Evolutionary conservation across 1,140 invertebrate species (phyloP).

Genomic region (Dinothrombium tinctorium): DNA sequence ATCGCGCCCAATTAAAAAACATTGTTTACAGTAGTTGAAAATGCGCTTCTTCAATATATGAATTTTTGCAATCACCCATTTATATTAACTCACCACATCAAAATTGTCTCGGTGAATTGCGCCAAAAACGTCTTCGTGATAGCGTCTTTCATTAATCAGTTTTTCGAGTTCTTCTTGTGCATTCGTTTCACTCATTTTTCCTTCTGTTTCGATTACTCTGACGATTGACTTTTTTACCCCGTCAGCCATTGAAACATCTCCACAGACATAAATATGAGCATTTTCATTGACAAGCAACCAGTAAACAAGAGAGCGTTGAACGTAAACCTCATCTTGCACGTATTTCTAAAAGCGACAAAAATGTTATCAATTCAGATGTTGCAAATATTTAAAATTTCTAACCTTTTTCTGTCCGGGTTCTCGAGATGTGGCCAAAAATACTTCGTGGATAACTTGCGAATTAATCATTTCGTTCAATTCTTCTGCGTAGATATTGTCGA

Average conservation of each 20-base stretch:
- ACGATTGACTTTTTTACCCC: slow-evolving; percentile 11
- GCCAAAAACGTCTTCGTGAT: slow-evolving; percentile 91
- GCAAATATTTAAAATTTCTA: no score
- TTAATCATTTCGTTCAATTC: neutral
- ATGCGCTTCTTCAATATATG: no score
- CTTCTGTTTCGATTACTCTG: slow-evolving; percentile 13
- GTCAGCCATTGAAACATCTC: slow-evolving; percentile 15
- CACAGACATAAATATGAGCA: slow-evolving; percentile 24
- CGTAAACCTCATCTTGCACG: slow-evolving; percentile 20
- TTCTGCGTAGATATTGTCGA: slow-evolving; percentile 16
- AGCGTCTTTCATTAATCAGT: slow-evolving; percentile 48
- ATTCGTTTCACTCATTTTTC: neutral
- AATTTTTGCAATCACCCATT: no score
- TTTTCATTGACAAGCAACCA: slow-evolving; percentile 16
- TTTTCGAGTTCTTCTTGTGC: neutral
- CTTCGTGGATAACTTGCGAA: no score
- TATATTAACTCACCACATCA: no score
- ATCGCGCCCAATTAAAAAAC: no score
- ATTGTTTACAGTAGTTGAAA: no score
- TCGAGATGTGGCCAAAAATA: neutral
- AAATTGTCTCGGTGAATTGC: no score
- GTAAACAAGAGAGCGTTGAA: slow-evolving; percentile 17
- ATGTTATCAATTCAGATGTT: no score
- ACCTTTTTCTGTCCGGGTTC: slow-evolving; percentile 17
- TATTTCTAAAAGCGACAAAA: slow-evolving; percentile 17